phyloP scores from a whole-genome alignment of 2,113 vertebrate genomes.

The Corythaixoides concolor region DNA sequence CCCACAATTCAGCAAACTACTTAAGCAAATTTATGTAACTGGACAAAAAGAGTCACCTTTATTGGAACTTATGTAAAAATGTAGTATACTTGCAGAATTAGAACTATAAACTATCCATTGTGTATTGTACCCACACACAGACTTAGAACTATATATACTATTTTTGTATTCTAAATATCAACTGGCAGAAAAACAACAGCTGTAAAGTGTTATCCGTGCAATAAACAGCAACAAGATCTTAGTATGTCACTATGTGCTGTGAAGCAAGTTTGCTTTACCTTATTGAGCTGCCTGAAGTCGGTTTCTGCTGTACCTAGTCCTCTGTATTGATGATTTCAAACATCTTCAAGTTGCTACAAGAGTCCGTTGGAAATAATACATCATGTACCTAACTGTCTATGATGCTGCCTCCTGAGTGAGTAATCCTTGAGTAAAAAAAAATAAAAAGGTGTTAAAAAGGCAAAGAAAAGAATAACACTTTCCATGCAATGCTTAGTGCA shows the following conservation, averaged over 20 bases:
- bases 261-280: not conserved
- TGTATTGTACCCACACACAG: not conserved
- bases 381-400: not conserved
- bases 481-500: not conserved
- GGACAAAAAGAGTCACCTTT: slow-evolving; percentile 1
- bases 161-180: slow-evolving; percentile 36
- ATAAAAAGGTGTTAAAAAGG: not conserved
- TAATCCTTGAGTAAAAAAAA: not conserved
- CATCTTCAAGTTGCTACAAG: not conserved
- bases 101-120: not conserved
- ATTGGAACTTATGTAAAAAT: not conserved
- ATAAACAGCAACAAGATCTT: not conserved
- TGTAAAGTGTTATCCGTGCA: not conserved
- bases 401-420: not conserved
- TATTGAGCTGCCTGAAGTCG: not conserved
- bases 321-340: not conserved
- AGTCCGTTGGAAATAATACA: not conserved
- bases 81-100: not conserved
- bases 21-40: not conserved
- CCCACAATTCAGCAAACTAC: not conserved
- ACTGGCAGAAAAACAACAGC: not conserved
- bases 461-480: not conserved
- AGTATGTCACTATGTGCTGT: not conserved
- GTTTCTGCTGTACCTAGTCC: not conserved
- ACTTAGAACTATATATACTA: not conserved